Percentiles rank a stretch among this genome's conserved stretches.
Conservation (phyloP, 2,888 invertebrate genomes). For the Melinopterus prodromus region DNA sequence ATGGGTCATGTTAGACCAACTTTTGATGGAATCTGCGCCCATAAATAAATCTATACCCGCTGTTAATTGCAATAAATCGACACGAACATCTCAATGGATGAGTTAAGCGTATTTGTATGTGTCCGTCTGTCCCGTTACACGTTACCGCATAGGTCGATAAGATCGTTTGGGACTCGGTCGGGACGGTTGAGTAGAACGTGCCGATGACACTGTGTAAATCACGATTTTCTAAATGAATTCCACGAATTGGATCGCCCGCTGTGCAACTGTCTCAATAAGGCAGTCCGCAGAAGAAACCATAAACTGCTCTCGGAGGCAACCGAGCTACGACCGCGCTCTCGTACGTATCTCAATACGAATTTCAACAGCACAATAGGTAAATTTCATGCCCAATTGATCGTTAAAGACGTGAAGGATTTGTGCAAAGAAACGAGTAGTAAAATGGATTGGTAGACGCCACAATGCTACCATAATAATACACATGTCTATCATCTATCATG, state of each 20-base stretch:
- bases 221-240: constrained; percentile 43
- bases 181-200: constrained; percentile 26
- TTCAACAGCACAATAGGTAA: constrained; percentile 4
- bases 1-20: not conserved
- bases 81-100: constrained; percentile 32
- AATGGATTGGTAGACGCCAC: not conserved
- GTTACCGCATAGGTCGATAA: constrained; percentile 34
- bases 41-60: constrained; percentile 32
- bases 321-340: not conserved
- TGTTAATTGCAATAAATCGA: constrained; percentile 34
- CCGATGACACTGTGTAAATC: constrained; percentile 42
- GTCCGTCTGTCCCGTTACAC: constrained; percentile 34
- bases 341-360: not conserved
- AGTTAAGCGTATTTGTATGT: constrained; percentile 26
- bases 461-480: too few relatives aligned
- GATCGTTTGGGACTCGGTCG: constrained; percentile 34
- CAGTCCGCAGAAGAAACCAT: constrained; percentile 29
- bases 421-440: not conserved
- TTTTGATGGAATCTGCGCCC: too few relatives aligned
- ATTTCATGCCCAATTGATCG: constrained; percentile 4
- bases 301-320: constrained; percentile 23
- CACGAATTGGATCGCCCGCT: constrained; percentile 40
- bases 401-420: not conserved
- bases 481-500: too few relatives aligned
- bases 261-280: constrained; percentile 33